phyloP scores from a whole-genome alignment of 2,888 invertebrate species.

The Drosophila austrosaltans region DNA sequence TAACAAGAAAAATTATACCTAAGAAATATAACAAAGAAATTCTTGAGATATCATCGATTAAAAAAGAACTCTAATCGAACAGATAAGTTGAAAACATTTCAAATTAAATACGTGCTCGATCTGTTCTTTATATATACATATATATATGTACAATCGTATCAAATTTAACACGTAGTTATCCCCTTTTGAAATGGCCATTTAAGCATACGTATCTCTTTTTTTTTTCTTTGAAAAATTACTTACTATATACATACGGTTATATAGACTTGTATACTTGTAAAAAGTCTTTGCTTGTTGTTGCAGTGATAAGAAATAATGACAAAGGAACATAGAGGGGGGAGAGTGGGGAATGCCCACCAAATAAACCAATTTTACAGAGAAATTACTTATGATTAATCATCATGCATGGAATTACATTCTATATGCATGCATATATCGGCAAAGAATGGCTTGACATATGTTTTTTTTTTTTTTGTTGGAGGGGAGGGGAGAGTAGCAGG shows the following conservation, averaged over 20 bases:
- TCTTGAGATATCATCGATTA: neutral
- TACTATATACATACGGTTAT: neutral
- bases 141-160: neutral
- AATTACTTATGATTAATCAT: conserved; percentile 14
- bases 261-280: too few species aligned
- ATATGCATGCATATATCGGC: too few species aligned
- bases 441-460: too few species aligned
- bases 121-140: conserved; percentile 8
- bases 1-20: neutral
- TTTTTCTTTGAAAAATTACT: neutral
- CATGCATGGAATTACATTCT: neutral
- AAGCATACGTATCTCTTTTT: neutral
- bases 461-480: too few species aligned
- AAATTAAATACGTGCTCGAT: conserved; percentile 1
- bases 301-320: conserved; percentile 15
- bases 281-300: too few species aligned
- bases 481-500: conserved; percentile 7
- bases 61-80: neutral
- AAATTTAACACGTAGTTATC: conserved; percentile 3
- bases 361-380: neutral
- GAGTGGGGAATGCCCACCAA: too few species aligned
- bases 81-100: conserved; percentile 36
- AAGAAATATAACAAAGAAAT: neutral
- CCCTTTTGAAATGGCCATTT: neutral
- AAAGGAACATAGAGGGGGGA: neutral